These are phyloP conservation scores for Eupsilia transversa DNA, from an alignment of 2,888 invertebrate species.

Conservation along the genomic window DNA sequence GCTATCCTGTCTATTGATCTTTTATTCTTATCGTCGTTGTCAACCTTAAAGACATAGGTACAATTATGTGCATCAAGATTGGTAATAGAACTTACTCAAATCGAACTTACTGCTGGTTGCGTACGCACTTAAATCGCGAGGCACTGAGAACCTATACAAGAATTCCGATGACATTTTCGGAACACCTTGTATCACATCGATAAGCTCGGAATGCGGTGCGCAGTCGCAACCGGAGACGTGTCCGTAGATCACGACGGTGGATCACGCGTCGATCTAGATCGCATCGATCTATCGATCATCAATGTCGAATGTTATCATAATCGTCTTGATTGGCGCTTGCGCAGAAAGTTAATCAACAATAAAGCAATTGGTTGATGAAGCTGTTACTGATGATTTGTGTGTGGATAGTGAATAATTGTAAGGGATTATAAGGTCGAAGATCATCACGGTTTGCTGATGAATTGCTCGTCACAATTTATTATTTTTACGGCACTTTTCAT, in stretches of 20 bases:
- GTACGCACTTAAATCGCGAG: slow-evolving; percentile 21
- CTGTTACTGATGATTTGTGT: slow-evolving; percentile 13
- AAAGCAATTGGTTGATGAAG: slow-evolving; percentile 34
- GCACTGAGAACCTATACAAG: slow-evolving; percentile 19
- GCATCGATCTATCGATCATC: slow-evolving; percentile 51
- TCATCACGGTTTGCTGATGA: slow-evolving; percentile 27
- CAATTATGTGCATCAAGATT: slow-evolving; percentile 9
- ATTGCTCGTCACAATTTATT: neutral
- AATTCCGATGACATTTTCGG: slow-evolving; percentile 45
- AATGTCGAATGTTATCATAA: slow-evolving; percentile 61
- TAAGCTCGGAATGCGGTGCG: slow-evolving; percentile 54
- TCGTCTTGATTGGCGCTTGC: slow-evolving; percentile 29
- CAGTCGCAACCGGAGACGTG: slow-evolving; percentile 61
- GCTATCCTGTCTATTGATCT: accelerated
- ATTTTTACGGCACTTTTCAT: neutral
- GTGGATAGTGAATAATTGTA: slow-evolving; percentile 2
- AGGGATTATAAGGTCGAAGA: slow-evolving; percentile 28
- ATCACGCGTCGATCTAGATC: slow-evolving; percentile 66
- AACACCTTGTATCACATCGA: slow-evolving; percentile 60
- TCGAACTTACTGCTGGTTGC: neutral
- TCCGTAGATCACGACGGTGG: slow-evolving; percentile 63
- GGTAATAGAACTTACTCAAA: neutral
- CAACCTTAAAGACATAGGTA: neutral
- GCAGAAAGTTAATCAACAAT: slow-evolving; percentile 44
- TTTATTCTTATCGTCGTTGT: neutral